These are phyloP conservation scores for Sitodiplosis mosellana DNA, from an alignment of 1,140 invertebrate genomes.

Conservation along the genomic window DNA sequence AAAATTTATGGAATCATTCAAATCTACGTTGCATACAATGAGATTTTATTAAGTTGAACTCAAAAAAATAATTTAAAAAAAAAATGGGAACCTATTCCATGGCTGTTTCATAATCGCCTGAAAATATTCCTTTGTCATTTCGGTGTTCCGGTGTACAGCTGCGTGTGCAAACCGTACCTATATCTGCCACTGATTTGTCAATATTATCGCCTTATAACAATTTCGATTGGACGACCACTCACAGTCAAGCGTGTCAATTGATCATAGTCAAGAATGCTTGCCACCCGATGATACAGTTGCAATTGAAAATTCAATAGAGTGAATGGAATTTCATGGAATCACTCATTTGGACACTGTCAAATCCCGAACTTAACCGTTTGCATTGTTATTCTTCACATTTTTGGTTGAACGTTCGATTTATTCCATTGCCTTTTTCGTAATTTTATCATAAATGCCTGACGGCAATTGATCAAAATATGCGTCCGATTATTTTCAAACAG, in stretches of 20 bases:
- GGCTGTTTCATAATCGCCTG: slow-evolving; percentile 48
- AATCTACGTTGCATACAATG: too few relatives aligned
- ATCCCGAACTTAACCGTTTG: slow-evolving; percentile 49
- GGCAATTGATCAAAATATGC: slow-evolving; percentile 12
- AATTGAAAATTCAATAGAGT: slow-evolving; percentile 21
- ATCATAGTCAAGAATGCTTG: slow-evolving; percentile 51
- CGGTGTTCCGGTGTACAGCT: slow-evolving; percentile 45
- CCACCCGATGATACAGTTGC: slow-evolving; percentile 42
- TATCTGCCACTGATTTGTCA: slow-evolving; percentile 50
- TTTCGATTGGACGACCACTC: slow-evolving; percentile 35
- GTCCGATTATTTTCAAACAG: slow-evolving; percentile 7
- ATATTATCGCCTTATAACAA: slow-evolving; percentile 46
- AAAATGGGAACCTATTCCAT: too few relatives aligned
- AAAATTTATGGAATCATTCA: too few relatives aligned
- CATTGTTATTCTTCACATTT: slow-evolving; percentile 35
- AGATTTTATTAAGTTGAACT: too few relatives aligned
- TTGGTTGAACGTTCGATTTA: slow-evolving; percentile 49
- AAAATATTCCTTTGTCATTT: slow-evolving; percentile 39
- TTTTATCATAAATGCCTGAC: slow-evolving; percentile 40
- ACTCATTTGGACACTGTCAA: slow-evolving; percentile 40
- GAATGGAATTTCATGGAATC: slow-evolving; percentile 4
- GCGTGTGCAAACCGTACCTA: slow-evolving; percentile 44
- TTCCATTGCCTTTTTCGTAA: slow-evolving; percentile 44
- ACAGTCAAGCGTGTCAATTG: slow-evolving; percentile 43
- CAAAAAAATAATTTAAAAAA: too few relatives aligned